Evolutionary conservation across 2,888 invertebrate genomes (phyloP).

Genomic region (Cryptocheilus praepositus): DNA sequence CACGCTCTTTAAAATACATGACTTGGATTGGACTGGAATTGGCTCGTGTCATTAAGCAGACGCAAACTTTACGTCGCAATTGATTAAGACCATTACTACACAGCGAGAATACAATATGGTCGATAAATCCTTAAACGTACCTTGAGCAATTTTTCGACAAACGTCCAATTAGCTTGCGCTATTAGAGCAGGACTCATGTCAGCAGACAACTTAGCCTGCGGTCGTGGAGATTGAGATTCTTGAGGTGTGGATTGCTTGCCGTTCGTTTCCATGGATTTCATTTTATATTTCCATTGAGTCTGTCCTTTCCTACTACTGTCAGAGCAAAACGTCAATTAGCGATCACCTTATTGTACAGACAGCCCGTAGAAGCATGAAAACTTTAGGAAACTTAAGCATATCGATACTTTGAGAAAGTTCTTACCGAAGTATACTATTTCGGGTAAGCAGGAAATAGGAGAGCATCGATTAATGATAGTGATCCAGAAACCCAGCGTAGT

Average conservation of each 20-base stretch:
- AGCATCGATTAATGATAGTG: slow-evolving; percentile 39
- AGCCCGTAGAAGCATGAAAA: neutral
- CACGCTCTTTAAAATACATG: neutral
- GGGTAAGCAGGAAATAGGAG: slow-evolving; percentile 55
- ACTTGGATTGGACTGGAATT: no score
- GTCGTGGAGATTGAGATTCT: slow-evolving; percentile 72
- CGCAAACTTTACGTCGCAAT: no score
- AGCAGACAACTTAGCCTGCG: slow-evolving; percentile 78
- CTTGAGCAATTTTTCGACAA: slow-evolving; percentile 97
- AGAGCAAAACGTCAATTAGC: neutral
- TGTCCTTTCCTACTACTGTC: slow-evolving; percentile 70
- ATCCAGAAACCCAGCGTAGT: neutral
- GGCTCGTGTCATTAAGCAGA: no score
- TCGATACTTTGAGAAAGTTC: slow-evolving; percentile 37
- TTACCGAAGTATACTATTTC: slow-evolving; percentile 71
- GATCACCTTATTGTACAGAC: neutral
- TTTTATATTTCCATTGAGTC: slow-evolving; percentile 73
- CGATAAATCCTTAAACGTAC: slow-evolving; percentile 75
- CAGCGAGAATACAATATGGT: no score
- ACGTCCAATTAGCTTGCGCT: slow-evolving; percentile 97
- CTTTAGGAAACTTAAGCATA: slow-evolving; percentile 9
- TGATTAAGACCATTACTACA: no score
- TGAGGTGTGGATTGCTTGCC: slow-evolving; percentile 67
- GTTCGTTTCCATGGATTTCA: slow-evolving; percentile 71
- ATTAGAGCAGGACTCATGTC: slow-evolving; percentile 91